phyloP scores from a whole-genome alignment of 2,888 invertebrate species.

The Gortyna flavago region DNA sequence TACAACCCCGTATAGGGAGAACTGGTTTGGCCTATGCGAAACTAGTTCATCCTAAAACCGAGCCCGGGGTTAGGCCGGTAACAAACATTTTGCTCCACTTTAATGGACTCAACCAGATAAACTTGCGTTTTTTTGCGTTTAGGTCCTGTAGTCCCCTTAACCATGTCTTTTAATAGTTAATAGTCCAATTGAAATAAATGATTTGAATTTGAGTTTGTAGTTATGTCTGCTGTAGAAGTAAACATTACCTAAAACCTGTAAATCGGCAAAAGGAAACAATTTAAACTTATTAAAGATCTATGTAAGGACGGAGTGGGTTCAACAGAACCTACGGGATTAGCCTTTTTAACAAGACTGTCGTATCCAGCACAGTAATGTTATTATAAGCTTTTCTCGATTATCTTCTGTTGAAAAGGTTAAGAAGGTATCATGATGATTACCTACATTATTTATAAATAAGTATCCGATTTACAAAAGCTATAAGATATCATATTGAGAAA shows the following conservation, averaged over 20 bases:
- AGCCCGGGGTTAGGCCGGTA: too few species aligned
- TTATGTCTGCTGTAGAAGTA: background rate
- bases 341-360: background rate
- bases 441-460: background rate
- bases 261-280: background rate
- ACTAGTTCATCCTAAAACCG: too few species aligned
- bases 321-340: background rate
- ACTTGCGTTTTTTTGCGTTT: too few species aligned
- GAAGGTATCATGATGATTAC: background rate
- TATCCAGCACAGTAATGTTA: background rate
- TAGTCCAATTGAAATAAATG: background rate
- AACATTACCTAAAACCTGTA: background rate
- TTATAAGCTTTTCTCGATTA: background rate
- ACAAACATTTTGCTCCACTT: too few species aligned
- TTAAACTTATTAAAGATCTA: background rate
- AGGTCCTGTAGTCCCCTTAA: too few species aligned
- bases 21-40: too few species aligned
- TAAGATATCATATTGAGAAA: background rate
- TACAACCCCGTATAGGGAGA: too few species aligned
- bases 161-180: background rate
- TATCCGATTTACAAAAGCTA: background rate
- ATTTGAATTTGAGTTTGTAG: background rate
- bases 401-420: background rate
- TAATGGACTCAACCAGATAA: too few species aligned
- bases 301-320: background rate